Base-by-base conservation (phyloP, 2,113 vertebrate species). In the Clupea harengus region DNA sequence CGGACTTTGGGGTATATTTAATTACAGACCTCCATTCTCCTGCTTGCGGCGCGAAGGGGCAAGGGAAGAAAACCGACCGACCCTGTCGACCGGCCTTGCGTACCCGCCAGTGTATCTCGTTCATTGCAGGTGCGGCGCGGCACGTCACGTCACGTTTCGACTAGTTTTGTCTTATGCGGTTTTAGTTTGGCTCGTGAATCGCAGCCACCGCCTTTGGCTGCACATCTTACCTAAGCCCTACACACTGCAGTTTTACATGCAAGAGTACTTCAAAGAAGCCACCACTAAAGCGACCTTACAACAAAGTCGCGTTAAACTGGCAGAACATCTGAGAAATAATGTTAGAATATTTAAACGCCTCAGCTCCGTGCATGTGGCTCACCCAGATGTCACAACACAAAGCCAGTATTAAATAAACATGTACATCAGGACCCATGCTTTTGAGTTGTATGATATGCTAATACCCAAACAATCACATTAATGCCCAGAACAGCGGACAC, bases 1-100 rank as follows among this genome's bases (percentile, higher is more conserved):
- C 84, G 39, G 84, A 83, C 82, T 81, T 83, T 28, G 52, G 83
- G 83, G 81, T 78, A 87, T 85, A 87, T 89, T 89, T 89, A 87
- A 89, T 85, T 54, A 84, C 87, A 85, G 83, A 83, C 64, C 85
- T 84, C 72, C 45, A 81, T 64, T 83, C 49, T 84, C 83, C 64
- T 78, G 72, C 72, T 28, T 28, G 64, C 25, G 25, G 54, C 5
- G 54, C 22, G 8, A 9, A 49, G 47, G 54, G 54, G 22, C 54
- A 22, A 18, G 18, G 28, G 28, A 78, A 44, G 28, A 39, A 1
- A 32, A 32, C 28, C 13, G 25, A 32, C 67, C 25, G 28, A 75
- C 32, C 72, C 72, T 15, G 28, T 78, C 5, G 72, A 39, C 72
- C 39, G 25, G 72, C 72, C 72, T 39, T 2, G 25, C 72, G 13